Conservation (phyloP, 2,797 vertebrate genomes). For the Prunella strophiata region DNA sequence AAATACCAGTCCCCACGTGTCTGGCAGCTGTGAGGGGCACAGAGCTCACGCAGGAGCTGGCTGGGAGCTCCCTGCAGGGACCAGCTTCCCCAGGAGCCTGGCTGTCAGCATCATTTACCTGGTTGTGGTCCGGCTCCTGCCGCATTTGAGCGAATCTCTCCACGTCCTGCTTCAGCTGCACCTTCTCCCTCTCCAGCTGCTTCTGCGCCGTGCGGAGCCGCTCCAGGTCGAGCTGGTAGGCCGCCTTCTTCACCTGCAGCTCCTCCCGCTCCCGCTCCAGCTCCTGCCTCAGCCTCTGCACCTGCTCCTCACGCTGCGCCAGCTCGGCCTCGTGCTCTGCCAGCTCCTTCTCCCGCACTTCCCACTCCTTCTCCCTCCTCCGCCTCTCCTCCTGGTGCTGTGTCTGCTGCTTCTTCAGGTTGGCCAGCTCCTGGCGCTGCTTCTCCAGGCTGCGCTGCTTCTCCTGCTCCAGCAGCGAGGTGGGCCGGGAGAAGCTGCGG, state of each 20-base stretch:
- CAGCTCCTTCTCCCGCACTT: slow-evolving; percentile 84
- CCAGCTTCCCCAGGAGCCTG: neutral
- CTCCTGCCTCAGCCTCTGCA: slow-evolving; percentile 72
- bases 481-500: slow-evolving; percentile 78
- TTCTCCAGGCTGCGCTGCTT: slow-evolving; percentile 97
- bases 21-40: neutral
- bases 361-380: slow-evolving; percentile 86
- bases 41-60: neutral
- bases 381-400: slow-evolving; percentile 89
- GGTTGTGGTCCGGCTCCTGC: slow-evolving; percentile 58
- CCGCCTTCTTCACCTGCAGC: slow-evolving; percentile 82
- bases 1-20: rapidly evolving
- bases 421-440: slow-evolving; percentile 92
- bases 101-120: slow-evolving; percentile 11
- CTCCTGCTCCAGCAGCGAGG: slow-evolving; percentile 93
- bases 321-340: slow-evolving; percentile 79
- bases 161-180: slow-evolving; percentile 80
- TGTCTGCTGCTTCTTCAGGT: slow-evolving; percentile 89
- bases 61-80: neutral
- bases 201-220: slow-evolving; percentile 86
- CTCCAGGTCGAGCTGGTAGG: slow-evolving; percentile 91
- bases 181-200: slow-evolving; percentile 88
- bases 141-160: slow-evolving; percentile 79
- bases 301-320: slow-evolving; percentile 80
- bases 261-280: slow-evolving; percentile 82